These are phyloP conservation scores for Gyrodactylus salaris DNA, from an alignment of 1,140 invertebrate species.

Conservation along the genomic window DNA sequence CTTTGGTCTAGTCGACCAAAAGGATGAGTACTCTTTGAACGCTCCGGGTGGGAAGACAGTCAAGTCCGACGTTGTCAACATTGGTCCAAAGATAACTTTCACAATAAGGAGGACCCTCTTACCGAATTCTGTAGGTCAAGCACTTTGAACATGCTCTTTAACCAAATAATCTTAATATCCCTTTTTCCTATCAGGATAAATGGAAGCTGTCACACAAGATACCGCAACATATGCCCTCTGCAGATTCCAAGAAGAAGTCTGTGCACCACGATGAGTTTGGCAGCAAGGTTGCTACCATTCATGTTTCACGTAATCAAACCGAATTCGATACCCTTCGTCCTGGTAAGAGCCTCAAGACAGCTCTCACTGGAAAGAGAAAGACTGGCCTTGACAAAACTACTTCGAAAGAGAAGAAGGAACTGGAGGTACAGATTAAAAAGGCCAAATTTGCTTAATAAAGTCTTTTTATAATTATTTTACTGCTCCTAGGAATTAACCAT, in stretches of 20 bases:
- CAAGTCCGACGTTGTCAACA: neutral
- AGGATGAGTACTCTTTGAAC: neutral
- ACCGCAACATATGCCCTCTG: neutral
- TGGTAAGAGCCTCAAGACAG: neutral
- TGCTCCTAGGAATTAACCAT: too few species aligned
- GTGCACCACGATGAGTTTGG: neutral
- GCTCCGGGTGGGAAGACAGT: neutral
- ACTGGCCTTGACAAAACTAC: neutral
- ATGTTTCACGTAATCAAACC: neutral
- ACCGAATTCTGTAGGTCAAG: neutral
- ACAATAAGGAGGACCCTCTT: neutral
- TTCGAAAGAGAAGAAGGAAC: neutral
- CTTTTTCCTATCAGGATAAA: neutral
- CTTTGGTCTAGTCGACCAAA: neutral
- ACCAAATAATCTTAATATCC: neutral
- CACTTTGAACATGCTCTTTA: neutral
- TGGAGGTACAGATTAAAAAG: neutral
- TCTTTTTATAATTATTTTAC: too few species aligned
- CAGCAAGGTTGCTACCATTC: neutral
- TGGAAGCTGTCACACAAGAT: neutral
- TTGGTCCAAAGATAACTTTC: neutral
- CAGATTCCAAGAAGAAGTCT: neutral
- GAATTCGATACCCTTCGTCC: neutral
- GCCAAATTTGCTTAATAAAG: too few species aligned
- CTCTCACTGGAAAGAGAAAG: neutral